Evolutionary conservation across 2,888 invertebrate species (phyloP).

Genomic region (Ichneumon xanthorius): DNA sequence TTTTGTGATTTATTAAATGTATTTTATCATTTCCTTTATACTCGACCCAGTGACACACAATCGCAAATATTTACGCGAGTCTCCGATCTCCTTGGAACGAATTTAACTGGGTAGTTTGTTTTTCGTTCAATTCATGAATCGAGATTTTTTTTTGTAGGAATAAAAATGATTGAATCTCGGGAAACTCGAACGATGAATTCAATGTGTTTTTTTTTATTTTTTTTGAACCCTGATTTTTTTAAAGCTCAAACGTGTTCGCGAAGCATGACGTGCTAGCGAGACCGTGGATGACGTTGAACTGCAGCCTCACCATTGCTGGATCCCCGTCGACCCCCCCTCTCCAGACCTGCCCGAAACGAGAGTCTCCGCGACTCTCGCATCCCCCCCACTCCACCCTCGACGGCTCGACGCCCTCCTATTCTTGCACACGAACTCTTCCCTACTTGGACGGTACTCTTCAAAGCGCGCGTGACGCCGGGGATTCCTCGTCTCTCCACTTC

Average conservation of each 20-base stretch:
- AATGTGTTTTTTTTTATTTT: not conserved
- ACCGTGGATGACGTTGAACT: slow-evolving; percentile 83
- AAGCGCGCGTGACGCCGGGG: slow-evolving; percentile 70
- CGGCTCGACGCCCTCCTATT: slow-evolving; percentile 29
- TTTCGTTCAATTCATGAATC: not conserved
- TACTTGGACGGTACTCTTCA: slow-evolving; percentile 52
- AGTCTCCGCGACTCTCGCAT: slow-evolving; percentile 73
- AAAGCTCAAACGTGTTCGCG: not conserved
- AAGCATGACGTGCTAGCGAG: slow-evolving; percentile 75
- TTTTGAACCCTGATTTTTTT: too few relatives aligned
- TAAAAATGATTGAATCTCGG: not conserved
- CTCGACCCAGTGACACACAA: not conserved
- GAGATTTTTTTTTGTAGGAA: not conserved
- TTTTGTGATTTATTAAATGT: not conserved
- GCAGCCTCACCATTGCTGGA: slow-evolving; percentile 80
- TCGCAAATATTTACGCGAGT: not conserved
- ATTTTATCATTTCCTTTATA: not conserved
- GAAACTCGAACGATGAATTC: not conserved
- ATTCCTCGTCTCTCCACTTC: slow-evolving; percentile 24
- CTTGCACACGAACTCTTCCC: slow-evolving; percentile 54
- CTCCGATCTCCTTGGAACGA: not conserved
- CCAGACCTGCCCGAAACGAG: slow-evolving; percentile 67
- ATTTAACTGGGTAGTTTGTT: not conserved
- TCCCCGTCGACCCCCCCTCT: slow-evolving; percentile 74
- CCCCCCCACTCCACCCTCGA: slow-evolving; percentile 60